phyloP scores from a whole-genome alignment of 2,113 vertebrate genomes.

The Syngnathoides biaculeatus region DNA sequence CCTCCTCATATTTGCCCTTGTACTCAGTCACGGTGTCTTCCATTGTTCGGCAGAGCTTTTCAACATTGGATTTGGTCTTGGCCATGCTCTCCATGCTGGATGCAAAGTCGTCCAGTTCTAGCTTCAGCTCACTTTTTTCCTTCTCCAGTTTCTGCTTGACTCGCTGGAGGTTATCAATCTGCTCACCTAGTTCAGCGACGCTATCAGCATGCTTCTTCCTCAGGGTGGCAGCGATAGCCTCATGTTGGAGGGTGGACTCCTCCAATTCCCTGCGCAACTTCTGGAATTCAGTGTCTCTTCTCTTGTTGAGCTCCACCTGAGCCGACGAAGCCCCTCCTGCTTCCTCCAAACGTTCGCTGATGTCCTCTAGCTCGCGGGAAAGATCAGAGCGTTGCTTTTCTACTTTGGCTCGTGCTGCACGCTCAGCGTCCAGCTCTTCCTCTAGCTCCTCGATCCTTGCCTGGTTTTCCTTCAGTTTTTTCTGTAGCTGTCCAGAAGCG shows the following conservation, averaged over 20 bases:
- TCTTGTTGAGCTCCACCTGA: slow-evolving; percentile 76
- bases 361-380: slow-evolving; percentile 65
- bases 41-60: slow-evolving; percentile 83
- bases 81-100: slow-evolving; percentile 84
- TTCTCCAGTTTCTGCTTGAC: slow-evolving; percentile 92
- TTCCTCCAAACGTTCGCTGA: slow-evolving; percentile 67
- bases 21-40: slow-evolving; percentile 89
- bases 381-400: slow-evolving; percentile 65
- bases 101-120: slow-evolving; percentile 83
- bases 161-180: slow-evolving; percentile 78
- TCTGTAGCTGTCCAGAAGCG: slow-evolving; percentile 77
- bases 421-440: slow-evolving; percentile 66
- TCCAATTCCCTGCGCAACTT: slow-evolving; percentile 87
- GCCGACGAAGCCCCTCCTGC: slow-evolving; percentile 72
- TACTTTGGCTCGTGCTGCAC: slow-evolving; percentile 59
- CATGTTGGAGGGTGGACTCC: slow-evolving; percentile 85
- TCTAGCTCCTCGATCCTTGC: slow-evolving; percentile 78
- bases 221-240: slow-evolving; percentile 78
- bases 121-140: slow-evolving; percentile 85
- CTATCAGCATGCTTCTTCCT: slow-evolving; percentile 85
- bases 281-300: slow-evolving; percentile 87
- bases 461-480: slow-evolving; percentile 77
- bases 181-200: slow-evolving; percentile 59
- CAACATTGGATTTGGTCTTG: slow-evolving; percentile 81
- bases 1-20: slow-evolving; percentile 79